Evolutionary conservation across 2,888 invertebrate species (phyloP).

Genomic region (Julus scandinavius): DNA sequence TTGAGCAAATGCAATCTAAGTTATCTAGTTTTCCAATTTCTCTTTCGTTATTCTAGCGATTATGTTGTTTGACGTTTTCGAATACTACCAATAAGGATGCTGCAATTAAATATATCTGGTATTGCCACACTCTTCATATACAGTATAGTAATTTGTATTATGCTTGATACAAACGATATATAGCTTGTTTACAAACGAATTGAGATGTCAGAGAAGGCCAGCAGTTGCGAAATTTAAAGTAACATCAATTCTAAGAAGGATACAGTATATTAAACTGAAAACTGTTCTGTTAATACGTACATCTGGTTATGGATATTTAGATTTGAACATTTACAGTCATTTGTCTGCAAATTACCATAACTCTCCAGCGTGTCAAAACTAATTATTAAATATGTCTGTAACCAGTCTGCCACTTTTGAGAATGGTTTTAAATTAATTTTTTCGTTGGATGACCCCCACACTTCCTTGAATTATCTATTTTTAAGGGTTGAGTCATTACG

Average conservation of each 20-base stretch:
- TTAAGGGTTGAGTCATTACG: slow-evolving; percentile 20
- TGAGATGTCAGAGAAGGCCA: background rate
- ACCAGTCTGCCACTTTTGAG: too few relatives aligned
- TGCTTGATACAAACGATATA: background rate
- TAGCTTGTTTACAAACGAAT: background rate
- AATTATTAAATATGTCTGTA: too few relatives aligned
- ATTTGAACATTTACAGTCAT: too few relatives aligned
- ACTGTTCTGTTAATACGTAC: too few relatives aligned
- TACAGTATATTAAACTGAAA: too few relatives aligned
- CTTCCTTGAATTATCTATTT: background rate
- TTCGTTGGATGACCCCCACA: background rate
- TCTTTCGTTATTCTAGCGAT: background rate
- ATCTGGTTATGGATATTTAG: too few relatives aligned
- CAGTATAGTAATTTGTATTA: background rate
- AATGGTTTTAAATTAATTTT: background rate
- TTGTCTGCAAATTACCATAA: too few relatives aligned
- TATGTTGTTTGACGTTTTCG: background rate
- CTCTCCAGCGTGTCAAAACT: too few relatives aligned
- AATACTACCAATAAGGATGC: background rate
- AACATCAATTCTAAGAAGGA: background rate
- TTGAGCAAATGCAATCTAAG: background rate
- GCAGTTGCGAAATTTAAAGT: background rate
- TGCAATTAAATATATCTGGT: background rate
- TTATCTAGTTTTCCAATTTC: background rate
- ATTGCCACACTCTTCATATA: background rate